Evolutionary conservation across 2,888 invertebrate species (phyloP).

Genomic region (Plebejus anna): DNA sequence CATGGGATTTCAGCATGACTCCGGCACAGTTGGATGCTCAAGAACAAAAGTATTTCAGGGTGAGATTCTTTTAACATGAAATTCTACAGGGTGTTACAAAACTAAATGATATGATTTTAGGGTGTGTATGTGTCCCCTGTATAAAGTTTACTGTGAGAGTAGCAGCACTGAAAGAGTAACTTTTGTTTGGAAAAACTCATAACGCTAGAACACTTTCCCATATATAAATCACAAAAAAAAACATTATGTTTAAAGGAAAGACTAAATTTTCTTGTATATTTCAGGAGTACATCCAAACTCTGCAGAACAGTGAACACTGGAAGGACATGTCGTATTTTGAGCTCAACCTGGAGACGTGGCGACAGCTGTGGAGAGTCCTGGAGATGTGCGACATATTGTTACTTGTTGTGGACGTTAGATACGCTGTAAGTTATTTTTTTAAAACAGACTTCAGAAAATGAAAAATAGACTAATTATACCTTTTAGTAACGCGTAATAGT

Average conservation of each 20-base stretch:
- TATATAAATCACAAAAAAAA: too few species aligned
- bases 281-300: conserved; percentile 86
- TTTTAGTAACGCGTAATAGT: too few species aligned
- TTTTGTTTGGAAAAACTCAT: too few species aligned
- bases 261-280: conserved; percentile 28
- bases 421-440: conserved; percentile 80
- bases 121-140: too few species aligned
- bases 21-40: conserved; percentile 86
- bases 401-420: conserved; percentile 93
- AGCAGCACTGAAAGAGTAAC: too few species aligned
- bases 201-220: too few species aligned
- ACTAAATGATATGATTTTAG: too few species aligned
- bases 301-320: conserved; percentile 82
- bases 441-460: not conserved
- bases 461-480: not conserved
- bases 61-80: conserved; percentile 48
- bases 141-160: too few species aligned
- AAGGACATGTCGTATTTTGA: conserved; percentile 92
- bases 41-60: conserved; percentile 91
- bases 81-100: too few species aligned
- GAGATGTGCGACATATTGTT: conserved; percentile 96
- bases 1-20: conserved; percentile 89
- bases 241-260: too few species aligned
- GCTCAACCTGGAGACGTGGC: conserved; percentile 96
- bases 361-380: conserved; percentile 96